Evolutionary conservation across 2,888 invertebrate species (phyloP).

Genomic region (Atethmia centrago): DNA sequence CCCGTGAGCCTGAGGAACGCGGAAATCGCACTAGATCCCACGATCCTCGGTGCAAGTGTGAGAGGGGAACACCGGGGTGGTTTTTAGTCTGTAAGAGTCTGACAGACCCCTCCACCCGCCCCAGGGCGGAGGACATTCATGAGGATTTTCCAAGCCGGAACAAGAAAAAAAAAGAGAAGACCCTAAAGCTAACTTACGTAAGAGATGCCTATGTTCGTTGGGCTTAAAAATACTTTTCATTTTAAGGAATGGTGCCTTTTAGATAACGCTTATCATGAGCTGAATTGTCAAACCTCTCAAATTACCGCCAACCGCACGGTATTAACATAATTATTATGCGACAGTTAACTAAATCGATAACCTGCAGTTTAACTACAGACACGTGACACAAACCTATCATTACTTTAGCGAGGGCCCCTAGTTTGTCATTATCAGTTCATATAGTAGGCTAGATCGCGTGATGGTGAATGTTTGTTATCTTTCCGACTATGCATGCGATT

Average conservation of each 20-base stretch:
- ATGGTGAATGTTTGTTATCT: not conserved
- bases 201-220: not conserved
- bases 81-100: no score
- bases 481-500: not conserved
- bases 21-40: no score
- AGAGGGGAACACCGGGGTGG: no score
- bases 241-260: not conserved
- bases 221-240: not conserved
- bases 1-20: no score
- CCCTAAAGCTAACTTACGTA: no score
- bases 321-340: slow-evolving; percentile 32
- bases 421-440: not conserved
- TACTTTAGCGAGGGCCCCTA: slow-evolving; percentile 12
- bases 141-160: no score
- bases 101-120: no score
- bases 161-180: no score
- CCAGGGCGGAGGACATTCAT: no score
- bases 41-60: no score
- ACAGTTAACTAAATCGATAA: slow-evolving; percentile 41
- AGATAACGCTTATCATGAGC: not conserved
- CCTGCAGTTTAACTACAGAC: slow-evolving; percentile 1
- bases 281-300: not conserved
- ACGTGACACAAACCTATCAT: slow-evolving; percentile 7
- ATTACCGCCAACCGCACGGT: not conserved
- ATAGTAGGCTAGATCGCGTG: slow-evolving; percentile 28